These are phyloP conservation scores for Buphagus erythrorhynchus DNA, from an alignment of 2,797 vertebrate genomes.

Conservation along the genomic window DNA sequence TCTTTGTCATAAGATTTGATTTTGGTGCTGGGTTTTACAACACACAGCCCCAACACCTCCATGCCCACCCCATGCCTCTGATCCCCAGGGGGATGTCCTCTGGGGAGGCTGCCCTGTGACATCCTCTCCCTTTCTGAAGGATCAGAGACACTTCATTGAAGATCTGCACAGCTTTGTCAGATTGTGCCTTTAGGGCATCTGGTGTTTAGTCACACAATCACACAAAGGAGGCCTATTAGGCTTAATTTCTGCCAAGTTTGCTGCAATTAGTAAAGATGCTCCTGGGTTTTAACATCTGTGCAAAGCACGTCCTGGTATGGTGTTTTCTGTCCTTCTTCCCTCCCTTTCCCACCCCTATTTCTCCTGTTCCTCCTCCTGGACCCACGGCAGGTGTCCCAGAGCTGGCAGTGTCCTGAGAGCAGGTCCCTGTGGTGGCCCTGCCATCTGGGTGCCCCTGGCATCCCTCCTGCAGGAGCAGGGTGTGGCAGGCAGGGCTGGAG, in stretches of 20 bases:
- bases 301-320: not conserved
- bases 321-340: not conserved
- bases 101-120: not conserved
- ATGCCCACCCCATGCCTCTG: not conserved
- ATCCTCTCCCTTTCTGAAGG: not conserved
- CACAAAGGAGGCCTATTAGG: slow-evolving; percentile 14
- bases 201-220: slow-evolving; percentile 38
- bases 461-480: not conserved
- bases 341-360: not conserved
- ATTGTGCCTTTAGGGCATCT: slow-evolving; percentile 48
- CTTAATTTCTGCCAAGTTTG: slow-evolving; percentile 47
- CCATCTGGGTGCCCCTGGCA: not conserved
- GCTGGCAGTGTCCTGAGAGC: not conserved
- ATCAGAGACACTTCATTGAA: not conserved
- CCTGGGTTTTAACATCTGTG: slow-evolving; percentile 5
- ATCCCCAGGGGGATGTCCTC: not conserved
- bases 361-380: not conserved
- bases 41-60: not conserved
- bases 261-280: not conserved
- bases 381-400: not conserved
- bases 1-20: not conserved
- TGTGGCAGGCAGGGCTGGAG: not conserved
- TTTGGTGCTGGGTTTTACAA: not conserved
- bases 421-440: fast-evolving
- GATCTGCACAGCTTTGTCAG: slow-evolving; percentile 42